These are phyloP conservation scores for Sphaerophoria rueppellii DNA, from an alignment of 2,888 invertebrate genomes.

Conservation along the genomic window DNA sequence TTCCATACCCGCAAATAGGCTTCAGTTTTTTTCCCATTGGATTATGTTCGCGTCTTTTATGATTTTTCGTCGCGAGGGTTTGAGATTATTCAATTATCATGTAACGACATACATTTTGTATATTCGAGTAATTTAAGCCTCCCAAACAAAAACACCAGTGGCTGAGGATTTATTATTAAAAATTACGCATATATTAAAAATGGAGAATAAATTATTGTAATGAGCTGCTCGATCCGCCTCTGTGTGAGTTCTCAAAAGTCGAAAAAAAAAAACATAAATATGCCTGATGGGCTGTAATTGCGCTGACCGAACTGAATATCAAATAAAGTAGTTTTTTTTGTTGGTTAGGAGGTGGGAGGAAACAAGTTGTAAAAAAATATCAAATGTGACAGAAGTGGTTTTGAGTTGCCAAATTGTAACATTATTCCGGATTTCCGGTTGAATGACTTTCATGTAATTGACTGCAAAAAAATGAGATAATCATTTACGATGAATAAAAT, in stretches of 20 bases:
- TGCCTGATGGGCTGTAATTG: constrained; percentile 8
- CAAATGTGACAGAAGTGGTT: neutral
- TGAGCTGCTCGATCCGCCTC: constrained; percentile 19
- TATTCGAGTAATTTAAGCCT: constrained; percentile 11
- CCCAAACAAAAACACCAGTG: constrained; percentile 26
- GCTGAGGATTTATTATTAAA: constrained; percentile 52
- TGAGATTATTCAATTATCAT: constrained; percentile 66
- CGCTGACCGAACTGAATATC: neutral
- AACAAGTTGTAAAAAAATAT: neutral
- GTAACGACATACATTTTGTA: constrained; percentile 59
- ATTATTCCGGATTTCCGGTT: neutral
- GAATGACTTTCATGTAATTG: too few relatives aligned
- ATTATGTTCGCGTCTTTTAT: constrained; percentile 52
- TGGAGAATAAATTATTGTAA: constrained; percentile 46
- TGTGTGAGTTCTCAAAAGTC: neutral
- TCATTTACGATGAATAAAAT: too few relatives aligned
- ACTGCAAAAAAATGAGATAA: too few relatives aligned
- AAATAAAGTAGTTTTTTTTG: neutral
- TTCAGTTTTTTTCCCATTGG: constrained; percentile 47
- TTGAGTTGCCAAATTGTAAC: neutral
- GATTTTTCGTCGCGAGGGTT: constrained; percentile 9
- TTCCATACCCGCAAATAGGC: neutral
- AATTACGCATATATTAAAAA: constrained; percentile 34
- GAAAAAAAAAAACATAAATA: neutral
- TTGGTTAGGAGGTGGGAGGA: neutral